Evolutionary conservation across 2,888 invertebrate genomes (phyloP).

Genomic region (Thelaira solivaga): DNA sequence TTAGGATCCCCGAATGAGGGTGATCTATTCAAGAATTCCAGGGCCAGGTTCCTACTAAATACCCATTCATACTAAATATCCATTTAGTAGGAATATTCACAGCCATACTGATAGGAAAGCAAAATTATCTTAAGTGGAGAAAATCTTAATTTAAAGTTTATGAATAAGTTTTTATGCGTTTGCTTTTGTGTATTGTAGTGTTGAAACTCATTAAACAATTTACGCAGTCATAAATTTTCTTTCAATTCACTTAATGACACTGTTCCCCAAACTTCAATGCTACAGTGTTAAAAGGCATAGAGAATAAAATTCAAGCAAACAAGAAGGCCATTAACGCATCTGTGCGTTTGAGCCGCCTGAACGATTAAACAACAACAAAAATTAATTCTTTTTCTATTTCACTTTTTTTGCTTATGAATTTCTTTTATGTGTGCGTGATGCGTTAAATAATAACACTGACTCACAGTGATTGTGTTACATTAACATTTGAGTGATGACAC

Average conservation of each 20-base stretch:
- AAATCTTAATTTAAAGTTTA: slow-evolving; percentile 51
- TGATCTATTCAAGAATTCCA: too few species aligned
- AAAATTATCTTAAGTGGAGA: too few species aligned
- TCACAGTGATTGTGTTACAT: too few species aligned
- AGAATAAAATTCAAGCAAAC: slow-evolving; percentile 69
- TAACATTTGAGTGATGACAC: too few species aligned
- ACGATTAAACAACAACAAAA: slow-evolving; percentile 74
- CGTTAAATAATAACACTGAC: slow-evolving; percentile 33
- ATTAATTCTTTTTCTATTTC: slow-evolving; percentile 46
- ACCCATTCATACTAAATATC: too few species aligned
- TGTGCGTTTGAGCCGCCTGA: slow-evolving; percentile 74
- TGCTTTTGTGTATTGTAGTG: slow-evolving; percentile 28
- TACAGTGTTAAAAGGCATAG: slow-evolving; percentile 55
- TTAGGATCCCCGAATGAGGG: too few species aligned
- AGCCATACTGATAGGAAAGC: too few species aligned
- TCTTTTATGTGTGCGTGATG: neutral
- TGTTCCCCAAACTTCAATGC: slow-evolving; percentile 29
- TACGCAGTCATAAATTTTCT: slow-evolving; percentile 67
- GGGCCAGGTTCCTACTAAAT: too few species aligned
- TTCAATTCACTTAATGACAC: slow-evolving; percentile 71
- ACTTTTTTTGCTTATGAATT: neutral
- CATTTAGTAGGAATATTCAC: too few species aligned
- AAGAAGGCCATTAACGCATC: slow-evolving; percentile 64
- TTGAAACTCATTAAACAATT: slow-evolving; percentile 66
- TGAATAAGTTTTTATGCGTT: slow-evolving; percentile 16